These are phyloP conservation scores for Meghimatium bilineatum DNA, from an alignment of 2,888 invertebrate genomes.

Conservation along the genomic window DNA sequence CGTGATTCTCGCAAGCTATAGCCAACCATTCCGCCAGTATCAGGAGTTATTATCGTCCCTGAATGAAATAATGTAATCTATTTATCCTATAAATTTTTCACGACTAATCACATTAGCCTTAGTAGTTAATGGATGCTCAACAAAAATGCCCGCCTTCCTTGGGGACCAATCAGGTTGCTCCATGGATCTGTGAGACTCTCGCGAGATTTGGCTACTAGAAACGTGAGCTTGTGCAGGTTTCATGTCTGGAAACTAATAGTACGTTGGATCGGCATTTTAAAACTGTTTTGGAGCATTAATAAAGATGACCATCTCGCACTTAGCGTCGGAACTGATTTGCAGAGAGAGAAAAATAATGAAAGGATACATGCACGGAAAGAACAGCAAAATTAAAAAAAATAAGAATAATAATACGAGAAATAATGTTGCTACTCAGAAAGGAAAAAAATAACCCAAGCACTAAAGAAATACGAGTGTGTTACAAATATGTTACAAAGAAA, in stretches of 20 bases:
- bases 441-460: no score
- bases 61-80: conserved; percentile 54
- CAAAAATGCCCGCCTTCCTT: conserved; percentile 42
- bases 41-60: conserved; percentile 37
- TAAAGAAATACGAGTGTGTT: no score
- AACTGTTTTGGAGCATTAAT: background rate
- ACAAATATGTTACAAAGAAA: no score
- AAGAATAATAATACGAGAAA: no score
- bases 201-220: conserved; percentile 33
- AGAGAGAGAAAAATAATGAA: background rate
- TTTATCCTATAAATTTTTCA: conserved; percentile 59
- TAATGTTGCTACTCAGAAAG: no score
- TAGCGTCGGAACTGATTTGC: background rate
- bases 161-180: conserved; percentile 47
- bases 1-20: conserved; percentile 32
- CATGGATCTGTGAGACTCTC: conserved; percentile 40
- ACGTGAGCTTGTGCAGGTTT: conserved; percentile 26
- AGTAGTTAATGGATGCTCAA: conserved; percentile 52
- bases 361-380: background rate
- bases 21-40: conserved; percentile 18
- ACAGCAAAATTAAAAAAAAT: no score
- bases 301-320: background rate
- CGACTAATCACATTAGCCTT: conserved; percentile 58
- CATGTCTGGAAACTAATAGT: background rate
- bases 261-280: background rate